Evolutionary conservation across 2,797 vertebrate genomes (phyloP), one percentile per base, ranked within the genome.

Genomic region (Sebastes iracundus): DNA sequence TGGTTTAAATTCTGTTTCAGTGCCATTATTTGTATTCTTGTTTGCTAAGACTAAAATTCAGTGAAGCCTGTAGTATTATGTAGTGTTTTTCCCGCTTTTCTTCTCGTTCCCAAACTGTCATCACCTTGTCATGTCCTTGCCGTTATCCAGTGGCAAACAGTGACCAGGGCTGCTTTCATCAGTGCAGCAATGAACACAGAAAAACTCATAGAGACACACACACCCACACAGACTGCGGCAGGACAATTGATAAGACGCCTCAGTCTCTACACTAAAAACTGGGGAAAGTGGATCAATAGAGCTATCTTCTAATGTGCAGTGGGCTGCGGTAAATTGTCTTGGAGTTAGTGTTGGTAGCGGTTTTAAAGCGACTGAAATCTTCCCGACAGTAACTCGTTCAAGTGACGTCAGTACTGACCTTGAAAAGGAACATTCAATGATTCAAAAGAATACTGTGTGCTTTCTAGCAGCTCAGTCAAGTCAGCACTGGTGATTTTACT

Each of bases 111-210:
- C n/a, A 42, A 56, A 55, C 35, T 76, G 76, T 69, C 70, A 73
- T 42, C 60, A 35, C 56, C 46, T 81, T 72, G 30, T 72, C 32
- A 75, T 80, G 76, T 83, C 38, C 38, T 65, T 33, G 7, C 20
- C 22, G 35, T 62, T 27, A 38, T 9, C 11, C 49, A 25, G 5
- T 27, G 3, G 4, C 14, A 16, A 55, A 82, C 22, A 67, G n/a
- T 56, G 8, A 38, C 42, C 3, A 35, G 13, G 5, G 38, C 49
- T 52, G 58, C 22, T 60, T 74, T 74, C 33, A 78, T 58, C 27
- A 28, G 55, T 18, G n/a, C 12, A 53, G 33, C 53, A 42, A 52
- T n/a, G 13, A 38, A 52, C 33, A 64, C 9, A 28, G 33, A 58
- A 38, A 27, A 32, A 49, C 42, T 49, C 42, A 49, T 49, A 49